Base-by-base conservation (phyloP, 1,140 invertebrate species). In the Drepana arcuata region DNA sequence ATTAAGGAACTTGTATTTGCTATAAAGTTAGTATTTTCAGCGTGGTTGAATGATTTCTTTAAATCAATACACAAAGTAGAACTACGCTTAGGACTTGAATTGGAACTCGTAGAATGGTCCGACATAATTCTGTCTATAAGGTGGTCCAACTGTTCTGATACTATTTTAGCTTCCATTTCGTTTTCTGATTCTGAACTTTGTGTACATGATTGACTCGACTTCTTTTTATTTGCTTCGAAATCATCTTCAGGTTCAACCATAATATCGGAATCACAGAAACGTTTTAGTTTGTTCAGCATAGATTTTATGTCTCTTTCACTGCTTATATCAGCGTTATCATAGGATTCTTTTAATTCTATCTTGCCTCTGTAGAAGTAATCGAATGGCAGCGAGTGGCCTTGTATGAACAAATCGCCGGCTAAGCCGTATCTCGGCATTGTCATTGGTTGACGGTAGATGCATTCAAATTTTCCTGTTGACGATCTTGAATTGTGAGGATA, bases 381-480 rank as follows among this genome's bases (percentile, higher is more conserved):
- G 9, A 30, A 7, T 2, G 67, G 69, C 14, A 79, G 43, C 11
- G 56, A 16, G 15, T 36, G 47, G n/a, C 78, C 74, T 13, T 54
- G 45, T 9, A 78, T 47, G 16, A 31, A 33, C 6, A 78, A 41
- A 23, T 81, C 67, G 14, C 47, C 38, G 6, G 62, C 52, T 12
- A 26, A 44, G 2, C 48, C 52, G 35, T 61, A 73, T 26, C 52
- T 41, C 24, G 67, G 69, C 16, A 55, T 49, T 7, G 67, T 73
- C 35, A 78, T 64, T 7, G 63, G 60, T 39, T 83, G 77, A 7
- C 60, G 58, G 46, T 78, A 84, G 27, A 82, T 71, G 39, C 81
- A 75, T 59, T 89, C 86, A 53, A 89, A 90, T 11, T 79, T 70
- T 15, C 88, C 88, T 0, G 88, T 88, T 4, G 65, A 44, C 1